These are phyloP conservation scores for Corapipo altera DNA, from an alignment of 2,113 vertebrate genomes.

Conservation along the genomic window DNA sequence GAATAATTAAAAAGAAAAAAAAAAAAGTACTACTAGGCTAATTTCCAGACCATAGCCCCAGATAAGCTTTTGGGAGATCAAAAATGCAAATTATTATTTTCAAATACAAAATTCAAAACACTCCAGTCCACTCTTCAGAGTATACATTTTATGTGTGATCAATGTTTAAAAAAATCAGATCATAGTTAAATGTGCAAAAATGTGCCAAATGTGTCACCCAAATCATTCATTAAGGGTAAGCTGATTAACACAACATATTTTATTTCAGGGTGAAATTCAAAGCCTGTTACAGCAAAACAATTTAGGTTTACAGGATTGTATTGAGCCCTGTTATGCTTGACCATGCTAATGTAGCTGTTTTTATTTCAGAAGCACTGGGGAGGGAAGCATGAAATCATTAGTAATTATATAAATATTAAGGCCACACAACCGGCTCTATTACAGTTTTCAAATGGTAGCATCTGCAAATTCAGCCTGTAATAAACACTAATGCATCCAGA, in stretches of 20 bases:
- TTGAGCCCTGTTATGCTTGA: not conserved
- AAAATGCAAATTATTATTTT: not conserved
- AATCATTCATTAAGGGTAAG: conserved; percentile 9
- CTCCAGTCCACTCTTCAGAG: not conserved
- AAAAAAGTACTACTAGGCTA: not conserved
- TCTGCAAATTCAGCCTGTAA: conserved; percentile 72
- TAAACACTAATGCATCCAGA: conserved; percentile 67
- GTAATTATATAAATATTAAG: conserved; percentile 57
- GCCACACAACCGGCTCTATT: conserved; percentile 26
- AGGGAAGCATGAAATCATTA: conserved; percentile 49
- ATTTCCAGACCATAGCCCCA: not conserved
- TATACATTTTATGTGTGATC: not conserved
- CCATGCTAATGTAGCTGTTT: conserved; percentile 3
- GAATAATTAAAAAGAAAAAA: not conserved
- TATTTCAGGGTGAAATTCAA: conserved; percentile 28
- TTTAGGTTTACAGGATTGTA: conserved; percentile 12
- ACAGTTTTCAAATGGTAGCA: conserved; percentile 52
- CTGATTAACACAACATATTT: conserved; percentile 18
- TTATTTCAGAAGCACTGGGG: conserved; percentile 51
- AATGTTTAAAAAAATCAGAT: not conserved
- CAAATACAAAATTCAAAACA: not conserved
- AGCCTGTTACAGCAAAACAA: conserved; percentile 13
- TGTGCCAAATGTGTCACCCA: not conserved
- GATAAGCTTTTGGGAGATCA: not conserved
- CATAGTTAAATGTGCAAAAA: not conserved